Percentiles rank a stretch among this genome's conserved stretches.
Conservation (phyloP, 2,888 invertebrate species). For the Drosophila cognata region DNA sequence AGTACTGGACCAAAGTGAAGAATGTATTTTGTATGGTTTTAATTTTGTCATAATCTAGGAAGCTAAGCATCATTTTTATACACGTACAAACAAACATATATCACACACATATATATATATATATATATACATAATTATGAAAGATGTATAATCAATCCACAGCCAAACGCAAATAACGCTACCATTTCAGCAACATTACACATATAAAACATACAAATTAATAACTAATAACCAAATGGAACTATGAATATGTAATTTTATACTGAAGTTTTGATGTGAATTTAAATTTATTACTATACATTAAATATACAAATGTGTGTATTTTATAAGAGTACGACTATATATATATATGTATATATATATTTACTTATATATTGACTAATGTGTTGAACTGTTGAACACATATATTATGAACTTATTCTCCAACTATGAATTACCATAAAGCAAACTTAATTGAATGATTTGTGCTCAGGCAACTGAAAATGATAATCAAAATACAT, state of each 20-base stretch:
- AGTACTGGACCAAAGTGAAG: constrained; percentile 77
- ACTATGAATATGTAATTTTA: constrained; percentile 52
- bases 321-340: constrained; percentile 10
- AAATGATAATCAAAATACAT: constrained; percentile 63
- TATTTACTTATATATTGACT: background rate
- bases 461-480: constrained; percentile 63
- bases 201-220: constrained; percentile 14
- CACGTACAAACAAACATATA: constrained; percentile 19
- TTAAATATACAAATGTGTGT: constrained; percentile 33
- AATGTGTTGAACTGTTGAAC: background rate
- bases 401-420: background rate
- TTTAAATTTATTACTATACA: constrained; percentile 33
- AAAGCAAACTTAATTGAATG: constrained; percentile 22
- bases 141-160: constrained; percentile 9
- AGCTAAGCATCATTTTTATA: constrained; percentile 43
- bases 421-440: constrained; percentile 14
- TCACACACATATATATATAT: constrained; percentile 5
- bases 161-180: constrained; percentile 54
- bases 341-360: background rate
- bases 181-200: constrained; percentile 37
- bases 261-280: constrained; percentile 57
- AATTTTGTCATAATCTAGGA: constrained; percentile 57
- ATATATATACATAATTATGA: constrained; percentile 19
- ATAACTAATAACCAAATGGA: constrained; percentile 53
- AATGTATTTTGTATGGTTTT: constrained; percentile 71